These are phyloP conservation scores for Drosophila lowei DNA, from an alignment of 1,140 invertebrate species.

Conservation along the genomic window DNA sequence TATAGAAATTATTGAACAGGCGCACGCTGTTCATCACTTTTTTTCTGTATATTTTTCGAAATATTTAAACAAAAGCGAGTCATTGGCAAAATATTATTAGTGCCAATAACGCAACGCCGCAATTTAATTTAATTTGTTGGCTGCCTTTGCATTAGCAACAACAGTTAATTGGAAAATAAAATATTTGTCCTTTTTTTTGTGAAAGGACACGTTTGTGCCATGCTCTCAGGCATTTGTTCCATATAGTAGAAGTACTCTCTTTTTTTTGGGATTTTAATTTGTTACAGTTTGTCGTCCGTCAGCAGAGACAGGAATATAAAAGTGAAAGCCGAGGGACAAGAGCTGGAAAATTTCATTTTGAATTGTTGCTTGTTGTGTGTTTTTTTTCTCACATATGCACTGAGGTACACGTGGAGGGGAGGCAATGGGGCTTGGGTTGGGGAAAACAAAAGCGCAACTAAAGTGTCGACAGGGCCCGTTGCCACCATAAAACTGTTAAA, in stretches of 20 bases:
- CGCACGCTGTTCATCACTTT: too few species aligned
- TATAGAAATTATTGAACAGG: too few species aligned
- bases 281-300: conserved; percentile 41
- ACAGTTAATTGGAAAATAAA: conserved; percentile 21
- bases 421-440: neutral
- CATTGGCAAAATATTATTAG: neutral
- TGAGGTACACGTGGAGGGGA: neutral
- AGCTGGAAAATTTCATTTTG: conserved; percentile 63
- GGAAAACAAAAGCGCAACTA: conserved; percentile 41
- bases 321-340: conserved; percentile 57
- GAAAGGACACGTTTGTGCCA: conserved; percentile 12
- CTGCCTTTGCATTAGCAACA: neutral
- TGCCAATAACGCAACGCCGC: neutral
- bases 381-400: conserved; percentile 45
- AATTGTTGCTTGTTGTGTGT: conserved; percentile 54
- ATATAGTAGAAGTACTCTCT: conserved; percentile 11
- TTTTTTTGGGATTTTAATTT: conserved; percentile 67
- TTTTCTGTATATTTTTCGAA: too few species aligned
- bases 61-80: too few species aligned
- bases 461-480: conserved; percentile 64
- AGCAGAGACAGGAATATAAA: conserved; percentile 26
- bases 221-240: conserved; percentile 13
- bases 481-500: conserved; percentile 72
- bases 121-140: neutral
- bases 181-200: neutral